Conservation (phyloP, 2,113 vertebrate species). For the Ibidorhyncha struthersii region DNA sequence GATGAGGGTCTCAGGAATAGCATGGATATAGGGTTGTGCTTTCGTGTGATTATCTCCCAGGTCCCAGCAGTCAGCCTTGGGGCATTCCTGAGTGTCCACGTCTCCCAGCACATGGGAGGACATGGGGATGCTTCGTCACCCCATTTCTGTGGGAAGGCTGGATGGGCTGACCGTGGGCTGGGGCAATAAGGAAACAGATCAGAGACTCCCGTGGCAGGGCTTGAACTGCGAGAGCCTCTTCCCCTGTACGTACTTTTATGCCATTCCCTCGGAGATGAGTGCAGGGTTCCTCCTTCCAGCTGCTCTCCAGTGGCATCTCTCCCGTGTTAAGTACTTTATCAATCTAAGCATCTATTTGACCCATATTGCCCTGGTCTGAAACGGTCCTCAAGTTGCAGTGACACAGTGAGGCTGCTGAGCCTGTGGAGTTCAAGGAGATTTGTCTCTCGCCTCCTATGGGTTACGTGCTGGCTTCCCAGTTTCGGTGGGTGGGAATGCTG, state of each 20-base stretch:
- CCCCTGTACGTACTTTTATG: rapidly evolving
- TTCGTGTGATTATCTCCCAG: background rate
- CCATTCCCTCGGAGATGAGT: background rate
- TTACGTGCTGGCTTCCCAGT: background rate
- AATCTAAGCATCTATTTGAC: rapidly evolving
- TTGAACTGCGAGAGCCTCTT: background rate
- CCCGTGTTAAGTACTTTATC: background rate
- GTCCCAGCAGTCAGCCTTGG: background rate
- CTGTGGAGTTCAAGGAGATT: background rate
- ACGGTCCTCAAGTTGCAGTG: background rate
- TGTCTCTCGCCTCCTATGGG: background rate
- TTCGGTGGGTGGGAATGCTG: background rate
- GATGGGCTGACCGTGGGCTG: background rate
- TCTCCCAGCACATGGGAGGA: background rate
- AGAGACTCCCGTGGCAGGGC: background rate
- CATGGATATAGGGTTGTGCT: background rate
- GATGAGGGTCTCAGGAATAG: background rate
- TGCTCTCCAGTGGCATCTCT: background rate
- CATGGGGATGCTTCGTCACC: rapidly evolving
- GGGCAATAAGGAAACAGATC: background rate
- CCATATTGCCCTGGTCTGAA: background rate
- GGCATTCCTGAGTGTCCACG: background rate
- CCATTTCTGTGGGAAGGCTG: background rate
- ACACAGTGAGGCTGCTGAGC: background rate
- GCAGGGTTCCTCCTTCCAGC: background rate